Evolutionary conservation across 2,888 invertebrate species (phyloP), one percentile per base, ranked within the genome.

Genomic region (Metellina segmentata): DNA sequence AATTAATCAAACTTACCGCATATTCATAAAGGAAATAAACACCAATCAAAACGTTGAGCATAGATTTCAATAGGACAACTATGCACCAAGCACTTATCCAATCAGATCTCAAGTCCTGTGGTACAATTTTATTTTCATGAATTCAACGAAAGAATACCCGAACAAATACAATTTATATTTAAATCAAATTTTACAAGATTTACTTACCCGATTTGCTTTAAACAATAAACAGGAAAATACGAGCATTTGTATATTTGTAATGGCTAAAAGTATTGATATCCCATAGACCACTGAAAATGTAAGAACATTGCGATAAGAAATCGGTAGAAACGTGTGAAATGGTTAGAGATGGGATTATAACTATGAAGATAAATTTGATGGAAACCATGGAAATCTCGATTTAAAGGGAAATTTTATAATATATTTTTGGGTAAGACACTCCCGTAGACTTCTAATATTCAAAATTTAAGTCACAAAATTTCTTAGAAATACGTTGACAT

Each of bases 121-220:
- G 13, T 7, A 19, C 0, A 48, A 52, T 16, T 78, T 78, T 79
- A 79, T 11, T 81, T 81, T 81, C 13, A 52, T n/a, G 8, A 81
- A 6, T 13, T 81, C 11, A 6, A 6, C 4, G 1, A 51, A 51
- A 16, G 7, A n/a, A 77, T n/a, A 13, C 19, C n/a, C 0, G 9
- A 51, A n/a, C n/a, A 77, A n/a, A n/a, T 77, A n/a, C 7, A 75
- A 2, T 48, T 9, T 16, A 34, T 75, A 48, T 6, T 70, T 70
- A 49, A 83, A 74, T 7, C 51, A 72, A 53, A 16, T 13, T 85
- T 34, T 34, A 61, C 49, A 34, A 48, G 9, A 48, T 48, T 11
- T 9, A 85, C 85, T 88, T 81, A 88, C 88, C 71, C 51, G 20
- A 88, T 88, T 88, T 1, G 88, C 88, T 81, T 88, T 88, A 6